Evolutionary conservation across 1,140 invertebrate genomes (phyloP).

Genomic region (Drosophila ogumai): DNA sequence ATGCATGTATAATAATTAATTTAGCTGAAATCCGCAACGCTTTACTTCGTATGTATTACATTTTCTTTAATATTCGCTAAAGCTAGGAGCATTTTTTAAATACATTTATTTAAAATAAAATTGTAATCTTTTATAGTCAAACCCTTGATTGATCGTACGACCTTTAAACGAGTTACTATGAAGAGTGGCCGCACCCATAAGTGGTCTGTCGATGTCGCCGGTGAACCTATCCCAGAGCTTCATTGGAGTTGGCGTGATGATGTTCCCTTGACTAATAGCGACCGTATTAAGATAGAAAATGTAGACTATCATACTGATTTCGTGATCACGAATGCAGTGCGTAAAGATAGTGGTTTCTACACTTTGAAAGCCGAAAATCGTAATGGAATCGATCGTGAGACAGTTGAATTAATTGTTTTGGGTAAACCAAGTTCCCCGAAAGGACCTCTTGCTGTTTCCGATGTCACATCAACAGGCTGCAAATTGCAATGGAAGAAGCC

Average conservation of each 20-base stretch:
- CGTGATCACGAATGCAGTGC: conserved; percentile 91
- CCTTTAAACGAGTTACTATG: conserved; percentile 93
- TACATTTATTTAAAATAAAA: conserved; percentile 85
- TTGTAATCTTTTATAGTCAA: conserved; percentile 88
- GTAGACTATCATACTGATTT: conserved; percentile 96
- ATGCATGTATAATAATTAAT: conserved; percentile 10
- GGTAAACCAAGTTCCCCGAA: conserved; percentile 94
- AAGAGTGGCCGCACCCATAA: conserved; percentile 97
- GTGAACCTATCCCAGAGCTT: conserved; percentile 94
- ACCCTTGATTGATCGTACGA: conserved; percentile 96
- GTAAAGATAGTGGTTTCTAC: conserved; percentile 96
- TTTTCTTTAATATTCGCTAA: not conserved
- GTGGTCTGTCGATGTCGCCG: conserved; percentile 95
- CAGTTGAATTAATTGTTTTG: conserved; percentile 95
- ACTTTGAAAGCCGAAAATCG: conserved; percentile 95
- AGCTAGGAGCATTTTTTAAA: not conserved
- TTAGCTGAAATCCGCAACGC: conserved; percentile 27
- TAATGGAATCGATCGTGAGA: conserved; percentile 95
- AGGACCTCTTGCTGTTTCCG: conserved; percentile 94
- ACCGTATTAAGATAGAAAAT: conserved; percentile 95
- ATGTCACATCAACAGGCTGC: conserved; percentile 94
- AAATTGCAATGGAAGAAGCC: conserved; percentile 96
- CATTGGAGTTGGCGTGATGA: conserved; percentile 95
- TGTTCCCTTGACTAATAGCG: conserved; percentile 91
- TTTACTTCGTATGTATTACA: conserved; percentile 44